These are phyloP conservation scores for Pseudochirops corinnae DNA, from an alignment of 2,797 vertebrate genomes.

Conservation along the genomic window DNA sequence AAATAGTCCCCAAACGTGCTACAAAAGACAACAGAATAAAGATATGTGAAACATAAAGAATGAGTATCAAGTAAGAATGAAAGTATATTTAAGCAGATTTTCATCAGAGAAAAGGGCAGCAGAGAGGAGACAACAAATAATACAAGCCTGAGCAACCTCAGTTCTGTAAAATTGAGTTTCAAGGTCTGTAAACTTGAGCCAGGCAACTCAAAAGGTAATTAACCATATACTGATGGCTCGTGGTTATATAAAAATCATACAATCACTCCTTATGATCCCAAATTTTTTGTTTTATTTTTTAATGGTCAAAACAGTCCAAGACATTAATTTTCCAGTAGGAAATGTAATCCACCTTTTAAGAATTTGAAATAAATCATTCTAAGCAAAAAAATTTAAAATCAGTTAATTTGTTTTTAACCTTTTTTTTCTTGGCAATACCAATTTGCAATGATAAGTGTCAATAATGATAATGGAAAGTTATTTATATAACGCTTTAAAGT, in stretches of 20 bases:
- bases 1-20: background rate
- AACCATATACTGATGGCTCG: background rate
- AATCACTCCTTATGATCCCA: constrained; percentile 19
- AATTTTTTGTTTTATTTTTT: constrained; percentile 37
- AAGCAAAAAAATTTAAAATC: background rate
- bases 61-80: background rate
- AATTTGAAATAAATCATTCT: constrained; percentile 13
- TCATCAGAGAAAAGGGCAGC: background rate
- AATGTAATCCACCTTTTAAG: background rate
- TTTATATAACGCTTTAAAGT: background rate
- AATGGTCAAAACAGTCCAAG: background rate
- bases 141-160: background rate
- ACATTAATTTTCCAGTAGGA: constrained; percentile 28
- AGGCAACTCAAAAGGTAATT: constrained; percentile 37
- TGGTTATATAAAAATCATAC: background rate
- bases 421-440: background rate
- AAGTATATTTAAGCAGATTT: background rate
- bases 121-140: background rate
- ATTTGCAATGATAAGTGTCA: background rate
- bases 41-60: background rate
- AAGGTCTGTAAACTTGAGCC: constrained; percentile 1
- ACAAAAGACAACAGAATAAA: constrained; percentile 27
- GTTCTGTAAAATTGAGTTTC: constrained; percentile 11
- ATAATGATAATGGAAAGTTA: background rate
- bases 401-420: constrained; percentile 37